phyloP scores from a whole-genome alignment of 2,113 vertebrate species.

The Rhodinocichla rosea region DNA sequence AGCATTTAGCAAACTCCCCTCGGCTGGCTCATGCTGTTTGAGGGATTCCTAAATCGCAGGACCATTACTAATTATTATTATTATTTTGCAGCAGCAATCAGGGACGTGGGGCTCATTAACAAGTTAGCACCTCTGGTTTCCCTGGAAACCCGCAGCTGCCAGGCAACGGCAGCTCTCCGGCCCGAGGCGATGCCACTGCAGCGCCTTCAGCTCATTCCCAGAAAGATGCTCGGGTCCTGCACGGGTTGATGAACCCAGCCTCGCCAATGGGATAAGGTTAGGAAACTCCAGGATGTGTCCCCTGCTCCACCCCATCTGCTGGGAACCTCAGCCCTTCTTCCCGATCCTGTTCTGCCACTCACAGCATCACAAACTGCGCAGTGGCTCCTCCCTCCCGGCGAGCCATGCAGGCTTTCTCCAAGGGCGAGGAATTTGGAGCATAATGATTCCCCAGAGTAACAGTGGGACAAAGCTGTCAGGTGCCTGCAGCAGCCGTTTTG shows the following conservation, averaged over 20 bases:
- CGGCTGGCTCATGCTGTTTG: background rate
- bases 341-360: background rate
- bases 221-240: background rate
- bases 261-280: background rate
- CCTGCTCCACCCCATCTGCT: background rate
- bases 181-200: slow-evolving; percentile 28
- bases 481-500: background rate
- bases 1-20: slow-evolving; percentile 4
- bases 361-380: background rate
- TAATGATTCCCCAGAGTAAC: background rate
- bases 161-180: slow-evolving; percentile 67
- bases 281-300: background rate
- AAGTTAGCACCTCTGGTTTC: slow-evolving; percentile 75
- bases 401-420: background rate
- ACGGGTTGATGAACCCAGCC: background rate
- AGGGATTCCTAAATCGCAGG: slow-evolving; percentile 42
- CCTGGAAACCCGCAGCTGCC: slow-evolving; percentile 76
- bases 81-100: slow-evolving; percentile 69
- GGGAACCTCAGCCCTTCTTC: background rate
- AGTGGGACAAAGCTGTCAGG: slow-evolving; percentile 12
- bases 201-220: background rate
- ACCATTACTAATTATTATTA: slow-evolving; percentile 65
- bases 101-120: slow-evolving; percentile 70
- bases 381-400: background rate
- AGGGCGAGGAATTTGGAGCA: background rate